Percentiles rank a stretch among this genome's conserved stretches.
Conservation (phyloP, 2,113 vertebrate species). For the Leucopsar rothschildi region DNA sequence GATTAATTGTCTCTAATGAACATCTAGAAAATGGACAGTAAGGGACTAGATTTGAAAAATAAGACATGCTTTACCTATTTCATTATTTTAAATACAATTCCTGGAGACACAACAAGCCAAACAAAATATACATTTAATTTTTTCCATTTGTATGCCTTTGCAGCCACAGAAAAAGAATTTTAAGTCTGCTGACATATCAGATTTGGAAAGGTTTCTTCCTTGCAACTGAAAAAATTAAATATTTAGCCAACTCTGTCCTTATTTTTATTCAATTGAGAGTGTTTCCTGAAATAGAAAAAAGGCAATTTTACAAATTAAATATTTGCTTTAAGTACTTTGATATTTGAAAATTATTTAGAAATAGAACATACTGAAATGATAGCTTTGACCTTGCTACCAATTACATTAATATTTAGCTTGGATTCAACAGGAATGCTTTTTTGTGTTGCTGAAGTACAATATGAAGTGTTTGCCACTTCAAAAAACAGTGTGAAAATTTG, state of each 20-base stretch:
- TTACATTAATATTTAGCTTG: neutral
- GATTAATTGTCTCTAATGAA: neutral
- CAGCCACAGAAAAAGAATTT: neutral
- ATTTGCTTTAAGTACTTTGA: neutral
- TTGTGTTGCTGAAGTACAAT: neutral
- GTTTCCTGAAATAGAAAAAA: neutral
- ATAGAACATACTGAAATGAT: neutral
- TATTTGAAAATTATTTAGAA: neutral
- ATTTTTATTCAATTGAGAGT: neutral
- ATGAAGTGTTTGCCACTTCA: neutral
- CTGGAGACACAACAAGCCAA: neutral
- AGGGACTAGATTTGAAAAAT: neutral
- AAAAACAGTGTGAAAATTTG: neutral
- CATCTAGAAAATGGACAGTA: neutral
- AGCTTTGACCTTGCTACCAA: neutral
- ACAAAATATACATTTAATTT: neutral
- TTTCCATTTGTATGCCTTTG: neutral
- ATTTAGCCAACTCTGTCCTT: neutral
- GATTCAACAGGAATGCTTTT: neutral
- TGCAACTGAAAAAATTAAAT: neutral
- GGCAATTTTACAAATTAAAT: neutral
- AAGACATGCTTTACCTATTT: neutral
- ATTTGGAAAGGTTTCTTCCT: neutral
- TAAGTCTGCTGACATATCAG: neutral
- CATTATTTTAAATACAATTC: neutral